Evolutionary conservation across 1,140 invertebrate species (phyloP), one percentile per base, ranked within the genome.

Genomic region (Drosophila micromelanica): DNA sequence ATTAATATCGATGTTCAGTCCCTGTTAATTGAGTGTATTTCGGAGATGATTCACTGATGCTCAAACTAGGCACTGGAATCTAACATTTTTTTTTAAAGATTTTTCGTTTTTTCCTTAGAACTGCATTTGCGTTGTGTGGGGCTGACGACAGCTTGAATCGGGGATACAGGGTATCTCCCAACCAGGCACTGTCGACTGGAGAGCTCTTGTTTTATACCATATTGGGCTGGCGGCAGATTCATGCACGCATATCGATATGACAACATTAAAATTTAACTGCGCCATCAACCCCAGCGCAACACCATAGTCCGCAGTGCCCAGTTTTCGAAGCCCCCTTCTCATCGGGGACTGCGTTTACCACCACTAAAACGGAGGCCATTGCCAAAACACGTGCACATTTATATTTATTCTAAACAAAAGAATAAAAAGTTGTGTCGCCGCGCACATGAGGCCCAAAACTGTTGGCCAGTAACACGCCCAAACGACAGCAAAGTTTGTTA

Each of bases 251-350:
- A 86, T 87, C 85, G 85, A 91, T 91, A 90, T 82, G 73, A 76
- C 55, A 52, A 68, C 90, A 91, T 91, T 91, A 91, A 91, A 91
- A 91, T 91, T 91, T 91, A 91, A 91, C 78, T 76, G 68, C 76
- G 42, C 23, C 67, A 55, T 15, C 60, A 70, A 63, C 63, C 68
- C 62, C 73, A 35, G 42, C 37, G 15, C 38, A 45, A 37, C 40
- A 49, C 9, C 20, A 15, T n/a, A 27, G 27, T 27, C 27, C 27
- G 27, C 27, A 6, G 27, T 27, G 27, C 27, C 27, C 27, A 5
- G 27, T 27, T 27, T 27, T 5, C 27, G 20, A 27, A 27, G 27
- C 27, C 55, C 13, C 35, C 17, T 5, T 13, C 42, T 7, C 30
- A n/a, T n/a, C 6, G 20, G 13, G 42, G 17, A 13, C 55, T 27